Percentiles rank a stretch among this genome's conserved stretches.
phyloP scores from a whole-genome alignment of 2,797 vertebrate species.

The Pitangus sulphuratus region DNA sequence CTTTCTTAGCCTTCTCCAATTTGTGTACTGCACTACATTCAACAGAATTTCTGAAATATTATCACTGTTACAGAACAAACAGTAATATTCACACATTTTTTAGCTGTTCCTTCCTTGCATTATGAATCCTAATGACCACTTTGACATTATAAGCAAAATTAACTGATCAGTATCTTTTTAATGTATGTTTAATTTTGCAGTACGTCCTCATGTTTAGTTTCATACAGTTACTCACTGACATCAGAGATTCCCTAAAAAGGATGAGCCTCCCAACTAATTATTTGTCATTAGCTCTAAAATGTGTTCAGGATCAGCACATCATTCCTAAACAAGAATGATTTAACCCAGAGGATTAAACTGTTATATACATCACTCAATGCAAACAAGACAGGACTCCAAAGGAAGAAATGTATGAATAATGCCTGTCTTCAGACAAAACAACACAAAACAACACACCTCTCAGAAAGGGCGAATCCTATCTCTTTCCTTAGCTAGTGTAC shows the following conservation, averaged over 20 bases:
- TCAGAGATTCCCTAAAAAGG: not conserved
- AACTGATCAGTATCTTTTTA: not conserved
- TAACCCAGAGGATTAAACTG: not conserved
- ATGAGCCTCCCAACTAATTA: not conserved
- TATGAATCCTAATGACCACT: not conserved
- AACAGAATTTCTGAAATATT: not conserved
- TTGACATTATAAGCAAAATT: not conserved
- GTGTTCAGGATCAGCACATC: not conserved
- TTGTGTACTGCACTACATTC: not conserved
- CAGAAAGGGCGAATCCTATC: not conserved
- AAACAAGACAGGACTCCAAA: not conserved
- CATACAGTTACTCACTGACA: not conserved
- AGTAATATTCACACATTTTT: not conserved
- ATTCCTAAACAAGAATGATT: not conserved
- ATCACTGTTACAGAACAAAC: not conserved
- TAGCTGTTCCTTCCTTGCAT: not conserved
- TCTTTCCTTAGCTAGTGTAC: not conserved
- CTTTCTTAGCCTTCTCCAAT: not conserved
- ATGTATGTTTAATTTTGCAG: not conserved
- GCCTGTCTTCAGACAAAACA: not conserved
- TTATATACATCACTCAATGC: not conserved
- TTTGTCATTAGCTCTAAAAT: not conserved
- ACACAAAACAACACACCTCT: not conserved
- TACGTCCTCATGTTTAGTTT: not conserved
- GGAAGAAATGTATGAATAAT: not conserved